phyloP scores from a whole-genome alignment of 2,797 vertebrate species.

The Danio albolineatus region DNA sequence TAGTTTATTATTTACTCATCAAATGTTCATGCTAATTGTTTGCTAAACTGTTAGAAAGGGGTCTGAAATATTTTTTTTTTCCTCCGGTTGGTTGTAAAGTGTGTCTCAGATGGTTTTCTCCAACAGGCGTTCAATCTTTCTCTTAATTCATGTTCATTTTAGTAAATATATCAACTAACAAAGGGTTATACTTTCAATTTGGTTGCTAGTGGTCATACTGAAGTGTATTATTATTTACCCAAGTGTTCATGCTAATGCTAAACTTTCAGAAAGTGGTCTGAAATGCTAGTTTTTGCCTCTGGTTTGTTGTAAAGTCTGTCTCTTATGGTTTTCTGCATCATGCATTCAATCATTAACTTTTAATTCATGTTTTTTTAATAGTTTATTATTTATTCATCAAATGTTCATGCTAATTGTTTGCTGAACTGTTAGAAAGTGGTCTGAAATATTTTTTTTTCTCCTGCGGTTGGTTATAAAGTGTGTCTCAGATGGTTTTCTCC shows the following conservation, averaged over 20 bases:
- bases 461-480: slow-evolving; percentile 29
- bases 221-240: too few species aligned
- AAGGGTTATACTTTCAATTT: too few species aligned
- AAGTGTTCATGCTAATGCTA: too few species aligned
- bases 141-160: slow-evolving; percentile 8
- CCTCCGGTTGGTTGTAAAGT: slow-evolving; percentile 21
- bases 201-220: too few species aligned
- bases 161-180: too few species aligned
- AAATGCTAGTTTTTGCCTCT: not conserved
- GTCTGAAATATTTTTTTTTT: not conserved
- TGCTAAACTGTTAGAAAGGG: too few species aligned
- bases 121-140: slow-evolving; percentile 43
- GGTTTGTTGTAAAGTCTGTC: slow-evolving; percentile 34
- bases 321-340: not conserved
- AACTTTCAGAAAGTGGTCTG: not conserved
- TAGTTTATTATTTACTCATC: too few species aligned
- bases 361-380: too few species aligned
- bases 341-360: slow-evolving; percentile 48
- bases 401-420: too few species aligned
- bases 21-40: too few species aligned
- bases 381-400: too few species aligned
- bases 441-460: not conserved
- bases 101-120: slow-evolving; percentile 13
- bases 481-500: slow-evolving; percentile 5
- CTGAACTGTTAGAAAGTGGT: too few species aligned